Evolutionary conservation across 64 coral and sea anemone species (phyloP).

Genomic region (Stichodactyla mertensii): DNA sequence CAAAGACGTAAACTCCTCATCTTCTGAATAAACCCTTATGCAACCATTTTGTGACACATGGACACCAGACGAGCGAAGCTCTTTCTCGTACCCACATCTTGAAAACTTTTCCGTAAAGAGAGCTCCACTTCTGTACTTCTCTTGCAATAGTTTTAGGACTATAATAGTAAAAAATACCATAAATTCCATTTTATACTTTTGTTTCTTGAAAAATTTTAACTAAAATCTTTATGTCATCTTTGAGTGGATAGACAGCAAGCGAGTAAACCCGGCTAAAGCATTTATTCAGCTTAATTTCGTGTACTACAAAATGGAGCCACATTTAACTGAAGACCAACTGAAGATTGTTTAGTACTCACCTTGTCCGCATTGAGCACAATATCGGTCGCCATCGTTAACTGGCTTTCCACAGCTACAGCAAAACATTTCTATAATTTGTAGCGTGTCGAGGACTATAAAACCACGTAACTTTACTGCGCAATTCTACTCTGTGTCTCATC

Average conservation of each 20-base stretch:
- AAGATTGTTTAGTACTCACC: no score
- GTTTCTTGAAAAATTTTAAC: not conserved
- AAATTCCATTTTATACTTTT: not conserved
- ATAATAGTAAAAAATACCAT: not conserved
- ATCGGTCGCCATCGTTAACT: no score
- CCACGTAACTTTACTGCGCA: no score
- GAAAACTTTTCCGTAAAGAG: constrained; percentile 8
- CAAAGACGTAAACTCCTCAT: not conserved
- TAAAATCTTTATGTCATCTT: not conserved
- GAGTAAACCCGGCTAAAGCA: no score
- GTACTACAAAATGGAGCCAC: no score
- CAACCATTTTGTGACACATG: constrained; percentile 2
- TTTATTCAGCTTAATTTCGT: not conserved
- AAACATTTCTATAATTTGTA: no score
- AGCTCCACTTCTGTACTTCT: constrained; percentile 1
- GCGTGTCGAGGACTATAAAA: no score
- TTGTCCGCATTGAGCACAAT: no score
- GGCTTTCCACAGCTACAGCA: no score
- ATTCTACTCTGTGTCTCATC: no score
- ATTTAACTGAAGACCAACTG: no score
- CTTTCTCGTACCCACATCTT: constrained; percentile 10
- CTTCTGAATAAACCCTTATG: not conserved
- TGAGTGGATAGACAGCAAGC: not conserved
- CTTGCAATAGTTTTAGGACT: not conserved
- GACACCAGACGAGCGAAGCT: not conserved